phyloP scores from a whole-genome alignment of 2,113 vertebrate species.

The Caracal caracal region DNA sequence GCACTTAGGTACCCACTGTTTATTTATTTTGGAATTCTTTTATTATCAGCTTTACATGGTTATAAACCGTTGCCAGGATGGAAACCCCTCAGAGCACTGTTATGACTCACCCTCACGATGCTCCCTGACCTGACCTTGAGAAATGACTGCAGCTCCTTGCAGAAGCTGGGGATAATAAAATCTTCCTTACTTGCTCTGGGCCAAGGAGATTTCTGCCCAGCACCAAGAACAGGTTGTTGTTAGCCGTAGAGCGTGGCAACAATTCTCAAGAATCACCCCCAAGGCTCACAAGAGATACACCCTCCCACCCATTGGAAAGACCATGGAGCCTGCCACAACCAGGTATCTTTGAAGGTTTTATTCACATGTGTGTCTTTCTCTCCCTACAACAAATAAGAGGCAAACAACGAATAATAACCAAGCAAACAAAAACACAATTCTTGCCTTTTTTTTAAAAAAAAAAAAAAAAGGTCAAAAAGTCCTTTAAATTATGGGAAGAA shows the following conservation, averaged over 20 bases:
- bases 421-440: not conserved
- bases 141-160: conserved; percentile 42
- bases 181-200: conserved; percentile 43
- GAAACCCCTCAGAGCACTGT: conserved; percentile 21
- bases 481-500: not conserved
- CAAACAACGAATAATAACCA: not conserved
- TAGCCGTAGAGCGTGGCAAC: not conserved
- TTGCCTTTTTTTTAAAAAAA: not conserved
- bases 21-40: conserved; percentile 77
- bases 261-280: not conserved
- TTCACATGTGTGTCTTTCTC: not conserved
- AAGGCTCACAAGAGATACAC: not conserved
- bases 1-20: conserved; percentile 54
- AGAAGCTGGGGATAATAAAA: conserved; percentile 55
- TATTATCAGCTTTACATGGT: conserved; percentile 64
- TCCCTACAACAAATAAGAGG: not conserved
- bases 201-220: conserved; percentile 29
- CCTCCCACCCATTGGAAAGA: not conserved
- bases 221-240: not conserved
- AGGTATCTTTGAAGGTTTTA: not conserved
- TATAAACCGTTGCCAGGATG: conserved; percentile 8
- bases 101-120: conserved; percentile 51
- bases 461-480: not conserved
- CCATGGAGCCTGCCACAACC: not conserved
- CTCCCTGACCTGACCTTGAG: conserved; percentile 69